Base-by-base conservation (phyloP, 2,888 invertebrate genomes). In the Neoitamus cyanurus region DNA sequence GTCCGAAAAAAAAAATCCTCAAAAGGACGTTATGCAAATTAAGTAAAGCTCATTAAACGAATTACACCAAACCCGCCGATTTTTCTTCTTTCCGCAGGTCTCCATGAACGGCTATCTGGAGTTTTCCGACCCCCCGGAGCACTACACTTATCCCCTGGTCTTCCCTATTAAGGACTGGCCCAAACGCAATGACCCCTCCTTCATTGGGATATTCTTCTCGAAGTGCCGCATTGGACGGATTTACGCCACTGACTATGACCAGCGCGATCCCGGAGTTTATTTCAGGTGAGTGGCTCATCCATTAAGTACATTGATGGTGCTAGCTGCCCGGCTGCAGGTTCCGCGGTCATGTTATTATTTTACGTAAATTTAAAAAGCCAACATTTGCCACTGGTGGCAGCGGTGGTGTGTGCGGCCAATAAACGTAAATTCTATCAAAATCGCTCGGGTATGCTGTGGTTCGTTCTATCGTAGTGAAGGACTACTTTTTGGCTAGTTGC, bases 151-250 rank as follows among this genome's bases (percentile, higher is more conserved):
- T 88, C 97, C 97, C 0, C 92, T 98, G n/a, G 94, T 94, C 0
- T 97, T 98, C 90, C 98, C 98, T 0, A 92, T 95, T 1, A 94
- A 94, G 87, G 97, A 97, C 88, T 98, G 97, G 97, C 97, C 98
- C 0, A 92, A 92, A 85, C 93, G 94, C 87, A 96, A 96, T 88
- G 98, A 98, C 91, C 98, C 98, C 0, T 95, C 97, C 0, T 97
- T 98, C 90, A 98, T 98, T 87, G 98, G 98, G 0, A 97, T 98
- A 86, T 98, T 97, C 92, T 97, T 95, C 92, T 97, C 97, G 90
- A 97, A 96, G 90, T 97, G 97, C 89, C 94, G 96, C 82, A 95
- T 97, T 73, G 97, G 97, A 11, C 93, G 92, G 80, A 92, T 95
- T 84, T 92, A 95, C 85, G 93, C 93, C 0, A 94, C 94, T 20